These are phyloP conservation scores for Artemia sinica DNA, from an alignment of 2,888 invertebrate species.

Conservation along the genomic window DNA sequence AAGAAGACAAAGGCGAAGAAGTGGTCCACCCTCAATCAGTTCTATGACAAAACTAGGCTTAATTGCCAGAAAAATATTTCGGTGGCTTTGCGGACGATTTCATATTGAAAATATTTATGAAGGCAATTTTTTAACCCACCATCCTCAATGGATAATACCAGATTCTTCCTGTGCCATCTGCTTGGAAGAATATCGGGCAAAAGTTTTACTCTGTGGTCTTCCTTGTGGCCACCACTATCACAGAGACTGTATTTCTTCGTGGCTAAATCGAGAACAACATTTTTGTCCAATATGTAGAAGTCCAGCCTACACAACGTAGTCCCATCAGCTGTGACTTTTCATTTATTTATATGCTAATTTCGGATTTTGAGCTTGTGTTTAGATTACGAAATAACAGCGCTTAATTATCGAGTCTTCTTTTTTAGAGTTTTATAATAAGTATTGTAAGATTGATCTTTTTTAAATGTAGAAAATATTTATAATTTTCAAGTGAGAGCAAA, in stretches of 20 bases:
- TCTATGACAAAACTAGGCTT: conserved; percentile 2
- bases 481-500: too few species aligned
- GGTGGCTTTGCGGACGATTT: background rate
- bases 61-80: background rate
- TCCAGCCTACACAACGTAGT: conserved; percentile 33
- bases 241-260: conserved; percentile 35
- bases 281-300: conserved; percentile 39
- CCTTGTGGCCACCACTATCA: conserved; percentile 39
- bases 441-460: conserved; percentile 14
- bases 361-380: background rate
- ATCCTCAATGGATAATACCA: conserved; percentile 29
- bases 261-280: conserved; percentile 37
- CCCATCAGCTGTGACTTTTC: background rate
- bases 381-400: background rate
- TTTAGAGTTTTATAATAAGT: background rate
- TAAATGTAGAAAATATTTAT: background rate
- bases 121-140: background rate
- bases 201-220: conserved; percentile 34
- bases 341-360: background rate
- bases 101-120: background rate
- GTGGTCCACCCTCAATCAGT: background rate
- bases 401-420: background rate
- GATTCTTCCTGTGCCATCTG: conserved; percentile 37
- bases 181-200: conserved; percentile 33
- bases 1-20: background rate